Conservation (phyloP, 2,113 vertebrate species). For the Tautogolabrus adspersus region DNA sequence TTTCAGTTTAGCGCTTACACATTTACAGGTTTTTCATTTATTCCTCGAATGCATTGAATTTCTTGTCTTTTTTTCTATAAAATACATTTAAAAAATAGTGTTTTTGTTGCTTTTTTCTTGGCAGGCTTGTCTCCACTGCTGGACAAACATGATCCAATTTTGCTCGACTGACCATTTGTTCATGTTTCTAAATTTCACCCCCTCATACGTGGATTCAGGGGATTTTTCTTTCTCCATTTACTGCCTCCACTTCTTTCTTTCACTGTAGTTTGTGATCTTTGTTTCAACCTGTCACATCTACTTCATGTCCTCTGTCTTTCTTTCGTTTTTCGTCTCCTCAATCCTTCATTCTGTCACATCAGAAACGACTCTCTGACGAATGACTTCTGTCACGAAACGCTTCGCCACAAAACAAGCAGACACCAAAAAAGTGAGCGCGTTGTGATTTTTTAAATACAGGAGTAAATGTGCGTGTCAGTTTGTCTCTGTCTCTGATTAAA, state of each 20-base stretch:
- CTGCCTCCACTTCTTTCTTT: neutral
- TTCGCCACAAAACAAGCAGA: constrained; percentile 17
- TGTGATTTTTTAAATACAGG: neutral
- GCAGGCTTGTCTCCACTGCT: too few species aligned
- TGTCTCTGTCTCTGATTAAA: constrained; percentile 47
- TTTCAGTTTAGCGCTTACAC: neutral
- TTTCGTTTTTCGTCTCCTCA: neutral
- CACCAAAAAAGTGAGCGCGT: neutral
- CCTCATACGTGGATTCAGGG: neutral
- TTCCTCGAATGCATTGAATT: neutral
- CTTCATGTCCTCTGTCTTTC: constrained; percentile 23
- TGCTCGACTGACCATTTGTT: too few species aligned
- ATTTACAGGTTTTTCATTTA: neutral
- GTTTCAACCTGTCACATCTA: constrained; percentile 43
- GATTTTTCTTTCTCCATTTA: neutral
- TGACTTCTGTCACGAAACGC: neutral
- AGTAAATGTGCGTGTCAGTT: neutral
- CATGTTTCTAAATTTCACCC: neutral
- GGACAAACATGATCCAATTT: too few species aligned
- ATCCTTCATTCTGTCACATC: neutral
- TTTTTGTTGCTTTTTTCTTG: too few species aligned
- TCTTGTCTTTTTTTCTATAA: neutral
- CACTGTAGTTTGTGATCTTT: constrained; percentile 4
- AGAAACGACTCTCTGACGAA: neutral
- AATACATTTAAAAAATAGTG: too few species aligned